Conservation (phyloP, 1,140 invertebrate species). For the Listronotus oregonensis region DNA sequence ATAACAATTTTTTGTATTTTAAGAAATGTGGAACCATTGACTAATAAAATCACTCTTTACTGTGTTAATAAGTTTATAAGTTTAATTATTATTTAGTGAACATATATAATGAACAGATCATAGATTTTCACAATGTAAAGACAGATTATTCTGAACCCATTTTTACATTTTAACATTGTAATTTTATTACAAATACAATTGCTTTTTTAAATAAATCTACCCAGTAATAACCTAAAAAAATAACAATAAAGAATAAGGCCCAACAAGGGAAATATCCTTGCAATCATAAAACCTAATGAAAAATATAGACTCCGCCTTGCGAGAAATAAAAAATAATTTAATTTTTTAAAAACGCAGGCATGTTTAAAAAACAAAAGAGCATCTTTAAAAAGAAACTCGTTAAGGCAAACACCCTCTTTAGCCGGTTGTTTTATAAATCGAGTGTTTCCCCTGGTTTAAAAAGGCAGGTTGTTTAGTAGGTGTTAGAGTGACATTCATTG, state of each 20-base stretch:
- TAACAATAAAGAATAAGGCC: conserved; percentile 9
- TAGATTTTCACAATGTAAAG: too few species aligned
- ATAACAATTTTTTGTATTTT: too few species aligned
- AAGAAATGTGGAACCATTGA: too few species aligned
- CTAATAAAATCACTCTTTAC: too few species aligned
- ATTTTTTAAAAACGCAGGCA: conserved; percentile 27
- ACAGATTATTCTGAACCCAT: too few species aligned
- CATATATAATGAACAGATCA: too few species aligned
- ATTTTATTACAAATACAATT: too few species aligned
- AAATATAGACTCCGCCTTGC: conserved; percentile 18
- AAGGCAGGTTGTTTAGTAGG: conserved; percentile 38
- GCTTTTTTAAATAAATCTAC: too few species aligned
- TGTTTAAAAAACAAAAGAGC: conserved; percentile 36
- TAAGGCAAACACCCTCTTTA: conserved; percentile 36
- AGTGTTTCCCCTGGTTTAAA: conserved; percentile 31
- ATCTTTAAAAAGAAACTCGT: conserved; percentile 37
- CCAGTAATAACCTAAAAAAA: background rate
- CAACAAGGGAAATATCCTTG: conserved; percentile 24
- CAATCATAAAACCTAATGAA: conserved; percentile 35
- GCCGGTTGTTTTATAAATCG: conserved; percentile 37
- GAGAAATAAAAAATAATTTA: conserved; percentile 33
- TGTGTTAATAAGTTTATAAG: too few species aligned
- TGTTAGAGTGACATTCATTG: conserved; percentile 38
- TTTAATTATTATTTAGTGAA: too few species aligned
- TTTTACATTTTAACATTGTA: too few species aligned